Evolutionary conservation across 2,113 vertebrate genomes (phyloP).

Genomic region (Emydocephalus ijimae): DNA sequence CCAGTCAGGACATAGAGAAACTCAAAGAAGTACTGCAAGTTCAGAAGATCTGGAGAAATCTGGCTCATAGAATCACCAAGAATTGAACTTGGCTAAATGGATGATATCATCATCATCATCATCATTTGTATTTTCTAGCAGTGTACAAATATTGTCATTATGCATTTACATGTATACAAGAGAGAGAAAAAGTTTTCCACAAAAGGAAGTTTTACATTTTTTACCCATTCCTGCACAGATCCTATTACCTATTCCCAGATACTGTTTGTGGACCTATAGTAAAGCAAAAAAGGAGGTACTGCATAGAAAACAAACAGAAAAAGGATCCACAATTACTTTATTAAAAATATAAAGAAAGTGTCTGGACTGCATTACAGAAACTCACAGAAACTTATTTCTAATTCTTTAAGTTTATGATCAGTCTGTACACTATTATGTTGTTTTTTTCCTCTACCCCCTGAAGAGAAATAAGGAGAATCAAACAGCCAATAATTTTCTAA

Average conservation of each 20-base stretch:
- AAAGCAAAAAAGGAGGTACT: not conserved
- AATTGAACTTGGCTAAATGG: no score
- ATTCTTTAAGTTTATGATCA: not conserved
- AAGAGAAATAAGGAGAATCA: not conserved
- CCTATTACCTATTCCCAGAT: not conserved
- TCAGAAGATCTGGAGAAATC: not conserved
- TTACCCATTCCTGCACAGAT: not conserved
- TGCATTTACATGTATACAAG: not conserved
- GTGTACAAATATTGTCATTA: not conserved
- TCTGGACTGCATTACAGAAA: not conserved
- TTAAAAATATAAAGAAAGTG: not conserved
- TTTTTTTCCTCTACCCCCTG: not conserved
- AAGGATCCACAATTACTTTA: not conserved
- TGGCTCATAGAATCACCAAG: no score
- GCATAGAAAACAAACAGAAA: not conserved
- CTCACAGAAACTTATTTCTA: not conserved
- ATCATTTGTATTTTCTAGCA: not conserved
- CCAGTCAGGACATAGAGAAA: not conserved
- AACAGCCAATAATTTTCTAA: not conserved
- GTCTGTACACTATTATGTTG: not conserved
- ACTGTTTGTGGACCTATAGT: not conserved
- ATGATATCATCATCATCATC: no score
- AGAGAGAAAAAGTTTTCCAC: not conserved
- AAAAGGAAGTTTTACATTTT: not conserved
- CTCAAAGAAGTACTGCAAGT: no score